These are phyloP conservation scores for Empidonax alnorum DNA, from an alignment of 2,113 vertebrate species.

Conservation along the genomic window DNA sequence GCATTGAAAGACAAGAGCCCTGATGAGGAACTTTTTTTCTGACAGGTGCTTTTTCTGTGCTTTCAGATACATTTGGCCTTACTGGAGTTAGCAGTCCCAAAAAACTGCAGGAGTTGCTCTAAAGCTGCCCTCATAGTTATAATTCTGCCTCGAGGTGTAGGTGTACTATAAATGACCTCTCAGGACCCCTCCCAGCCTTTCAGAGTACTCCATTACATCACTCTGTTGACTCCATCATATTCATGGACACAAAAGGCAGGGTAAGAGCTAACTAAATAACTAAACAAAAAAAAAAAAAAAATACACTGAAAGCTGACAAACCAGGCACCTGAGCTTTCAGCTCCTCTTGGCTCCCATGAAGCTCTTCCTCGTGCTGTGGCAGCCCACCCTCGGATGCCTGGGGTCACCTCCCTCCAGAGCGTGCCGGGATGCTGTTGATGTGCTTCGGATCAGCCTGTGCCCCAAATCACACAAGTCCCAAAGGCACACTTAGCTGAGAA, in stretches of 20 bases:
- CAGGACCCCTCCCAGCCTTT: not conserved
- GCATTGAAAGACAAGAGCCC: not conserved
- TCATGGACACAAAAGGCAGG: not conserved
- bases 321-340: not conserved
- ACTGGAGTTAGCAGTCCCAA: not conserved
- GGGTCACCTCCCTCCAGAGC: not conserved
- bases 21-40: not conserved
- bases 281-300: too few species aligned
- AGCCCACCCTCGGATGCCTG: not conserved
- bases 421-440: not conserved
- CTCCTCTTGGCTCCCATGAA: not conserved
- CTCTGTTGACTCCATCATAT: not conserved
- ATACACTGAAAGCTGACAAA: not conserved
- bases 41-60: not conserved
- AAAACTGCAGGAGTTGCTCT: not conserved
- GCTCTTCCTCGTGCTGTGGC: fast-evolving
- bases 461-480: not conserved
- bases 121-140: not conserved
- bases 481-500: conserved; percentile 25
- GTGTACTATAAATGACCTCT: not conserved
- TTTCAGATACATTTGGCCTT: not conserved
- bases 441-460: not conserved
- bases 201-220: fast-evolving
- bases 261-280: not conserved
- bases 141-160: not conserved